Evolutionary conservation across 2,888 invertebrate genomes (phyloP), one percentile per base, ranked within the genome.

Genomic region (Eristalis arbustorum): DNA sequence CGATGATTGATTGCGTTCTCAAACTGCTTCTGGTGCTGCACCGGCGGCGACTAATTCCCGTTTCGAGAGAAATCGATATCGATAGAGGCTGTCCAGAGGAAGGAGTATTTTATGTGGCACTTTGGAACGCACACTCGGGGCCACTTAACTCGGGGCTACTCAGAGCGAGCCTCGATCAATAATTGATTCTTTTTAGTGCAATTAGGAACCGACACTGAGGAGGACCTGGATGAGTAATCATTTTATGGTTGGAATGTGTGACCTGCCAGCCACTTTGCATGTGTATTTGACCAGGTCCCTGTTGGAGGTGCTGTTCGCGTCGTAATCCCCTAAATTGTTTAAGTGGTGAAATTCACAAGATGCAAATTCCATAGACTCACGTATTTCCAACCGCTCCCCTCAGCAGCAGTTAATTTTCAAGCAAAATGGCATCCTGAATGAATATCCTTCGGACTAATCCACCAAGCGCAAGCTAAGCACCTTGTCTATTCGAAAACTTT

Each of bases 141-240:
- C 23, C 42, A 63, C 28, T 56, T 62, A 22, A 13, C 59, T 59
- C 25, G 57, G 42, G 18, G 56, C 63, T 68, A 71, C 62, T 63
- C 63, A 49, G n/a, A 37, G 31, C 23, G 49, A 14, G 31, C 37
- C 57, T 13, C 57, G 28, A 67, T 73, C 73, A 79, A 73, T 79
- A 79, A 28, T 8, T 10, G 18, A 62, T 28, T 28, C 18, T 23
- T 59, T 59, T 22, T 13, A 18, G 8, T 57, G 11, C 61, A 61
- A 61, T 62, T 10, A 62, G 5, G 25, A 31, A 11, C 4, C 62
- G 18, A 31, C 31, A 31, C 31, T 31, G 31, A 6, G 3, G 31
- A 2, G 3, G 31, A 31, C 5, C 5, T 31, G 31, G 28, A 3
- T 22, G 28, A 14, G 28, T 28, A 28, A 25, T 5, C n/a, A 14